Evolutionary conservation across 2,113 vertebrate species (phyloP), one percentile per base, ranked within the genome.

Genomic region (Gymnarchus niloticus): DNA sequence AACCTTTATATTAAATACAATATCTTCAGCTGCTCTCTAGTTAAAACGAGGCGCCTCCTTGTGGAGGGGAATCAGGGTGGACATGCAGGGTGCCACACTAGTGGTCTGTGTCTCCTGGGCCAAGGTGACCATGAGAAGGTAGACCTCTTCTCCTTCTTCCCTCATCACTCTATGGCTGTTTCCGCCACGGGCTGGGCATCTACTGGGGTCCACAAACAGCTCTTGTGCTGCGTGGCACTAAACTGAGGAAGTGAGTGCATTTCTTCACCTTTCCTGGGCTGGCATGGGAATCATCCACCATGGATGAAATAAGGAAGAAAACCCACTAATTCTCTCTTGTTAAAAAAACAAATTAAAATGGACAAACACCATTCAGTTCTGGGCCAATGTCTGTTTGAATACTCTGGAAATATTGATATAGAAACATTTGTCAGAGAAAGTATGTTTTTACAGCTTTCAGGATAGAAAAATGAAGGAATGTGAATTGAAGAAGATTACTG

Each of bases 371-470:
- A 10, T 81, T 52, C 21, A 81, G 46, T 51, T 4, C 4, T 1
- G 51, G 52, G 54, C 28, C 51, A 83, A 25, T 57, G 41, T 83
- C 56, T 83, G 19, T 51, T 83, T 7, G n/a, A 83, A 23, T 33
- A 23, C 54, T 59, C 37, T 57, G 37, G 54, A 59, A 37, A 17
- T 23, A 83, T 83, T 56, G 59, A 83, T 83, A 83, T 83, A 19
- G 19, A 41, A 83, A 44, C 52, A 83, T 83, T 54, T 83, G 28
- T 83, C 82, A 83, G 37, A 54, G 56, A 59, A 59, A 59, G 41
- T 25, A 25, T 59, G 49, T 83, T 56, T 83, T 59, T 41, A n/a
- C 25, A 21, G 81, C 17, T 57, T 28, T 83, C 37, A 83, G 37
- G 17, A 33, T 3, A 57, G 54, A 44, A 59, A 51, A 44, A 54